phyloP scores from a whole-genome alignment of 2,113 vertebrate species.

The Colius striatus region DNA sequence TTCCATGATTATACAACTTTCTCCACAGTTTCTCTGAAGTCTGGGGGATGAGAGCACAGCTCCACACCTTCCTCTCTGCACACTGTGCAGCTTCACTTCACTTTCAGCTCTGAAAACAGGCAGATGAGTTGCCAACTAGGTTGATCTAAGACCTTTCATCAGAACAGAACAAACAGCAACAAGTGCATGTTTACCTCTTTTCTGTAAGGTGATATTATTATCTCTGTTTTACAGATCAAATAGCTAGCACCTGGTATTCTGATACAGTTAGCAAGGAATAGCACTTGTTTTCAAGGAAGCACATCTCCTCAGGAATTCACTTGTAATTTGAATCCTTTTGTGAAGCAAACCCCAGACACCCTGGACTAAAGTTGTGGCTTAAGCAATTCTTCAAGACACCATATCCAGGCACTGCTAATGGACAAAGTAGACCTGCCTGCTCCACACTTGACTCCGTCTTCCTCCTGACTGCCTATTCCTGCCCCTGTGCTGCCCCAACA shows the following conservation, averaged over 20 bases:
- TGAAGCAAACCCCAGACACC: neutral
- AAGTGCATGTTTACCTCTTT: neutral
- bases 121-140: neutral
- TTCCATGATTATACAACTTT: neutral
- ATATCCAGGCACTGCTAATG: neutral
- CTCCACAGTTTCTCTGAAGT: neutral
- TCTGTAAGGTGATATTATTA: neutral
- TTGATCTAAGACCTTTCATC: neutral
- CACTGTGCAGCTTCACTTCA: too few relatives aligned
- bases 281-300: neutral
- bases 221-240: neutral
- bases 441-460: neutral
- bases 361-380: neutral
- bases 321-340: neutral
- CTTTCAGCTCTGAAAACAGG: neutral
- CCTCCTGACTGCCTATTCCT: neutral
- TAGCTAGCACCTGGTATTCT: neutral
- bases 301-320: neutral
- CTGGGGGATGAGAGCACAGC: neutral
- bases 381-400: neutral
- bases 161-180: neutral
- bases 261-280: neutral
- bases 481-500: neutral
- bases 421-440: neutral
- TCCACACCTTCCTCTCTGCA: neutral